phyloP scores from a whole-genome alignment of 2,113 vertebrate genomes.

The Ornithorhynchus anatinus region DNA sequence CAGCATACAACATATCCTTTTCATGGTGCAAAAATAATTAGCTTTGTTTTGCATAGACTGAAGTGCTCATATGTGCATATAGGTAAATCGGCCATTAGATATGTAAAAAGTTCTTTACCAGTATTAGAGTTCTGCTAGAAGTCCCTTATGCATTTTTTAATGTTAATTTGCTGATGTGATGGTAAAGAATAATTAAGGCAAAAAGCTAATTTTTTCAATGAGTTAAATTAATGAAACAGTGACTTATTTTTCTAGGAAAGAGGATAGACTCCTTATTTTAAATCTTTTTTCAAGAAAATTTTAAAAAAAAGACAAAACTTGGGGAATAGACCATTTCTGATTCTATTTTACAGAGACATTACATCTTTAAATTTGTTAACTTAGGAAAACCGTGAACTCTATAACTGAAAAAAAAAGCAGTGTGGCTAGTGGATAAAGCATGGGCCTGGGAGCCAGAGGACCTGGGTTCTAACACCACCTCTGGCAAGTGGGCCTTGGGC shows the following conservation, averaged over 20 bases:
- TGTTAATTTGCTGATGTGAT: neutral
- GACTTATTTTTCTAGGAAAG: too few species aligned
- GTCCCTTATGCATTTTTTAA: conserved; percentile 6
- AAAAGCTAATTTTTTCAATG: too few species aligned
- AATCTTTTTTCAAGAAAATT: conserved; percentile 3
- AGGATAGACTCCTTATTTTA: neutral
- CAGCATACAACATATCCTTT: neutral
- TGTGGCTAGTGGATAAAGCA: too few species aligned
- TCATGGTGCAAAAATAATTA: conserved; percentile 13
- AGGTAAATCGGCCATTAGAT: neutral
- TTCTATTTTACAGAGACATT: too few species aligned
- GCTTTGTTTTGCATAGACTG: neutral
- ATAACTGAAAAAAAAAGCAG: too few species aligned
- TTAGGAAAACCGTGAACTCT: too few species aligned
- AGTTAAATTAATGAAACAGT: too few species aligned
- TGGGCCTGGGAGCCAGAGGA: too few species aligned
- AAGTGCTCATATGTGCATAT: neutral
- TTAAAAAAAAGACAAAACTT: neutral
- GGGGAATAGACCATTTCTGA: neutral
- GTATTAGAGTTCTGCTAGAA: conserved; percentile 14
- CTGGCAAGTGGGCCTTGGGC: too few species aligned
- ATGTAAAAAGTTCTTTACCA: neutral
- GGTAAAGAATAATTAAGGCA: too few species aligned
- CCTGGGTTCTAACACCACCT: too few species aligned
- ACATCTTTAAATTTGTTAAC: too few species aligned